These are phyloP conservation scores for Arrhopalites spinosus DNA, from an alignment of 2,888 invertebrate species.

Conservation along the genomic window DNA sequence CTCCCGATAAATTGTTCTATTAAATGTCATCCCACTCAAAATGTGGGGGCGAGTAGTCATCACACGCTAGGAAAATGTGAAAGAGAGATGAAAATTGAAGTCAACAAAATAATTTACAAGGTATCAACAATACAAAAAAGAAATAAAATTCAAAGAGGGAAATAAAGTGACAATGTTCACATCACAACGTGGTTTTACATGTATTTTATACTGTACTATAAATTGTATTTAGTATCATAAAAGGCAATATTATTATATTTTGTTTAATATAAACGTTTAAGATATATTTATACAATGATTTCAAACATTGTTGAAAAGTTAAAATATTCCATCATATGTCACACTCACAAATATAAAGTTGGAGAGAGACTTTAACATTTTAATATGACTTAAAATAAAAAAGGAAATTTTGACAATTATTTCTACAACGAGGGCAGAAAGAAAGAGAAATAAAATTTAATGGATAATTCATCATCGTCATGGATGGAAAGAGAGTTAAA, in stretches of 20 bases:
- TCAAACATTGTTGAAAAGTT: too few relatives aligned
- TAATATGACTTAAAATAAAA: background rate
- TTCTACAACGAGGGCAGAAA: too few relatives aligned
- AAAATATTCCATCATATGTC: too few relatives aligned
- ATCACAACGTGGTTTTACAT: background rate
- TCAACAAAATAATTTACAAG: background rate
- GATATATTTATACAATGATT: too few relatives aligned
- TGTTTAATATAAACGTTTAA: too few relatives aligned
- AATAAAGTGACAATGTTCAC: background rate
- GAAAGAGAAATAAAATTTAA: background rate
- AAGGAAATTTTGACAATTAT: too few relatives aligned
- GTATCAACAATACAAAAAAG: background rate
- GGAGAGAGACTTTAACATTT: too few relatives aligned
- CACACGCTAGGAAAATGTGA: too few relatives aligned
- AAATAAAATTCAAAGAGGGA: background rate
- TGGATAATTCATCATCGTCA: background rate
- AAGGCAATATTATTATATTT: too few relatives aligned
- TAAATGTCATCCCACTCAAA: background rate
- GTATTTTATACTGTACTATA: background rate
- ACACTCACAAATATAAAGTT: too few relatives aligned
- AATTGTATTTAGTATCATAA: background rate
- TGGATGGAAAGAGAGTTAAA: background rate
- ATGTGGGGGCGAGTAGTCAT: too few relatives aligned
- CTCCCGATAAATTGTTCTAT: constrained; percentile 3
- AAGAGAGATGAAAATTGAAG: background rate